Conservation (phyloP, 2,888 invertebrate species). For the Ecliptopera silaceata region DNA sequence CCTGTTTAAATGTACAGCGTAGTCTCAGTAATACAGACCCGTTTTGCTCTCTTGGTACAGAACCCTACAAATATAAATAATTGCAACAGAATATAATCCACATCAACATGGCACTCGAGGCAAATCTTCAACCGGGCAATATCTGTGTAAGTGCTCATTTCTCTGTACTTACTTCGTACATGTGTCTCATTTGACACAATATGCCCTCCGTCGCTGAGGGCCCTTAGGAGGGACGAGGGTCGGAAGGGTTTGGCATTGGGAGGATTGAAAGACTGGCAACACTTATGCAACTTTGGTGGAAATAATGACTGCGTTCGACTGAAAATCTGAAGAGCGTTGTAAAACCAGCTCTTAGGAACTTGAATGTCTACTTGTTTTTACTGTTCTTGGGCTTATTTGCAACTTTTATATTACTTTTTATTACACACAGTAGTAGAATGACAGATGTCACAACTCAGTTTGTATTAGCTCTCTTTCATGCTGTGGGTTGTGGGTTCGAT, state of each 20-base stretch:
- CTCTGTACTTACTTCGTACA: constrained; percentile 41
- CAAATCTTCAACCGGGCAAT: constrained; percentile 31
- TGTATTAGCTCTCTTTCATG: too few relatives aligned
- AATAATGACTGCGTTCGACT: neutral
- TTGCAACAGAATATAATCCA: neutral
- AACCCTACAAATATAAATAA: too few relatives aligned
- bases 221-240: constrained; percentile 19
- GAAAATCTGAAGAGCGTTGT: neutral
- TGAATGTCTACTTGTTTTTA: too few relatives aligned
- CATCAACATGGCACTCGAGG: constrained; percentile 1
- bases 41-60: too few relatives aligned
- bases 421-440: too few relatives aligned
- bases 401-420: too few relatives aligned
- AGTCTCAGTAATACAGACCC: too few relatives aligned
- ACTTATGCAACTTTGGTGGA: constrained; percentile 1
- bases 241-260: constrained; percentile 10
- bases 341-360: too few relatives aligned
- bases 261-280: constrained; percentile 1
- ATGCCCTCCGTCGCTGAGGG: constrained; percentile 44
- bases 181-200: constrained; percentile 57
- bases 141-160: constrained; percentile 35
- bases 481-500: too few relatives aligned
- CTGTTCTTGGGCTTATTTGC: too few relatives aligned
- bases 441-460: too few relatives aligned
- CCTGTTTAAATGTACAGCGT: too few relatives aligned